phyloP scores from a whole-genome alignment of 2,888 invertebrate genomes.

The Anagyrus pseudococci region DNA sequence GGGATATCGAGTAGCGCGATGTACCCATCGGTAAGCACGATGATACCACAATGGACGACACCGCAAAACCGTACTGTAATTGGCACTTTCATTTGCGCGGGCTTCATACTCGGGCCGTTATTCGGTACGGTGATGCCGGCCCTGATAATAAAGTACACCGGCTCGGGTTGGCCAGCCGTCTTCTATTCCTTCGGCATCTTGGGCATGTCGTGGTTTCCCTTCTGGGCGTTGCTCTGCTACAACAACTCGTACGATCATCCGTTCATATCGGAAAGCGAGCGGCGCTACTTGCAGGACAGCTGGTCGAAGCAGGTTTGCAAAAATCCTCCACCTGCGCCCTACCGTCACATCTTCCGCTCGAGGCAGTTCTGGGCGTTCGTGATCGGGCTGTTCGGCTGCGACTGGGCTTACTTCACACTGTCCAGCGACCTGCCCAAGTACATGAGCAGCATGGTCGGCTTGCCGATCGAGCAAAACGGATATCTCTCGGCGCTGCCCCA shows the following conservation, averaged over 20 bases:
- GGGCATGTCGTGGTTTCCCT: constrained; percentile 73
- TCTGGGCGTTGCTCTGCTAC: constrained; percentile 64
- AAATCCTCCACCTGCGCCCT: constrained; percentile 45
- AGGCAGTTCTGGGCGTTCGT: constrained; percentile 77
- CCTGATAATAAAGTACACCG: constrained; percentile 60
- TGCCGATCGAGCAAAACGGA: constrained; percentile 60
- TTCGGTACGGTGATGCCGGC: constrained; percentile 70
- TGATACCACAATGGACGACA: constrained; percentile 79
- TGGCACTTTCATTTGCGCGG: background rate
- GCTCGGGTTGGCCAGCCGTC: constrained; percentile 69
- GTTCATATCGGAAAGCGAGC: constrained; percentile 43
- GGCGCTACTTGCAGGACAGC: constrained; percentile 27
- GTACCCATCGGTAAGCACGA: constrained; percentile 78
- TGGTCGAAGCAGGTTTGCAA: background rate
- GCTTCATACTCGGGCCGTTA: constrained; percentile 42
- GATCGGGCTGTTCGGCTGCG: constrained; percentile 64
- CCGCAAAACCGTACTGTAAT: constrained; percentile 62
- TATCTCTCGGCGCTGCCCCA: constrained; percentile 61
- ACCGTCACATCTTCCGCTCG: constrained; percentile 61
- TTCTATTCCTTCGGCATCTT: constrained; percentile 78
- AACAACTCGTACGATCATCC: constrained; percentile 44
- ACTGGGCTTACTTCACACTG: constrained; percentile 58
- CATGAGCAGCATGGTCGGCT: constrained; percentile 59
- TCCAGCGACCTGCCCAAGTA: constrained; percentile 60
- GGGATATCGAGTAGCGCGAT: constrained; percentile 84